phyloP scores from a whole-genome alignment of 2,797 vertebrate genomes.

The Danio albolineatus region DNA sequence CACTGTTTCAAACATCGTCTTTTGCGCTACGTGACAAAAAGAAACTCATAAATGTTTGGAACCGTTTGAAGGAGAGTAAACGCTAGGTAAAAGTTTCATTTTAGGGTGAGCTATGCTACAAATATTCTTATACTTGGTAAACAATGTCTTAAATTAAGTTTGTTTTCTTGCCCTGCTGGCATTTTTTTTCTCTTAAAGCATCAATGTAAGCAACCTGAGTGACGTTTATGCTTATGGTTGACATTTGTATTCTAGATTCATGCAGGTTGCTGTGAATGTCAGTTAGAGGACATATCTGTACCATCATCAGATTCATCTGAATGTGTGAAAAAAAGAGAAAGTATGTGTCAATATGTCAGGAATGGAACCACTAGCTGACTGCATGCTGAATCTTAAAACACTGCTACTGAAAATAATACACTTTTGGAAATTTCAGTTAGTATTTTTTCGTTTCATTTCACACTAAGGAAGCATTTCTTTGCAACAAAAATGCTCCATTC shows the following conservation, averaged over 20 bases:
- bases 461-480: no score
- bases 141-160: no score
- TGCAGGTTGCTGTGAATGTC: not conserved
- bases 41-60: no score
- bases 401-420: not conserved
- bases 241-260: not conserved
- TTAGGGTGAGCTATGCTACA: no score
- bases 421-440: not conserved
- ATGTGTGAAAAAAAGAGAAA: constrained; percentile 12
- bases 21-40: no score
- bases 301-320: constrained; percentile 9
- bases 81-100: no score
- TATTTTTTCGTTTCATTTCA: no score
- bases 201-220: not conserved
- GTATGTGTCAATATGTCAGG: not conserved
- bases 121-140: no score
- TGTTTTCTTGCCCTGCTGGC: not conserved
- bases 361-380: not conserved
- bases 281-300: not conserved
- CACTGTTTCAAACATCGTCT: no score
- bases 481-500: no score
- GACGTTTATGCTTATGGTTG: not conserved
- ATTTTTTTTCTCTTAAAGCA: not conserved
- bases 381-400: constrained; percentile 2
- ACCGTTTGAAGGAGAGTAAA: no score